phyloP scores from a whole-genome alignment of 2,113 vertebrate species.

The Synodontis membranacea region DNA sequence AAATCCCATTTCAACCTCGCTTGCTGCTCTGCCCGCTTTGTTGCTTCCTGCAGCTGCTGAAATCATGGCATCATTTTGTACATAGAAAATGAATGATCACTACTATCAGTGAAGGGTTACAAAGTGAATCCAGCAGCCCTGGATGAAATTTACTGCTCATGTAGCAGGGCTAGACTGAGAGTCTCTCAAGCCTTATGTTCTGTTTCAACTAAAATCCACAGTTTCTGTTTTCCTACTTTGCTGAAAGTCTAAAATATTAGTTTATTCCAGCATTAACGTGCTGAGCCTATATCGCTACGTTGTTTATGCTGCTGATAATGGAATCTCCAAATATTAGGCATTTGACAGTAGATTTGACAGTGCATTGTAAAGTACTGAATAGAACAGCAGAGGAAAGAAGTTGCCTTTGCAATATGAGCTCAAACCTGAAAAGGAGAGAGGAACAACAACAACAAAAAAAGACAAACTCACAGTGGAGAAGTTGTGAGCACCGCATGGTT shows the following conservation, averaged over 20 bases:
- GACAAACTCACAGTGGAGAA: slow-evolving; percentile 92
- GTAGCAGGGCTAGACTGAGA: neutral
- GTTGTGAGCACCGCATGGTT: slow-evolving; percentile 92
- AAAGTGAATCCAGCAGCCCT: neutral
- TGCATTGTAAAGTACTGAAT: neutral
- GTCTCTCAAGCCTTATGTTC: neutral
- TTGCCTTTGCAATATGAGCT: neutral
- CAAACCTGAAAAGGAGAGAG: neutral
- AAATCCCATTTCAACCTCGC: neutral
- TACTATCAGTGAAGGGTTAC: neutral
- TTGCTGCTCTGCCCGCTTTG: neutral
- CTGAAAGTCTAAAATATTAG: neutral
- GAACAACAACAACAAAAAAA: neutral
- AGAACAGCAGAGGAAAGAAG: neutral
- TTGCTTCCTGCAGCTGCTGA: neutral
- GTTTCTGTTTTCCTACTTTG: neutral
- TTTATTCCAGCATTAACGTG: neutral
- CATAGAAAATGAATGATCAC: neutral
- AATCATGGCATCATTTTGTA: neutral
- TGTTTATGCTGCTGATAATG: neutral
- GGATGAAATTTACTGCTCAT: neutral
- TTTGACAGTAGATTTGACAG: neutral
- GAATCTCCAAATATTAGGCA: neutral
- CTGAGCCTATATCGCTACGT: neutral
- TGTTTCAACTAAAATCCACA: neutral